Conservation (phyloP, 1,140 invertebrate genomes). For the Eumaeus atala region DNA sequence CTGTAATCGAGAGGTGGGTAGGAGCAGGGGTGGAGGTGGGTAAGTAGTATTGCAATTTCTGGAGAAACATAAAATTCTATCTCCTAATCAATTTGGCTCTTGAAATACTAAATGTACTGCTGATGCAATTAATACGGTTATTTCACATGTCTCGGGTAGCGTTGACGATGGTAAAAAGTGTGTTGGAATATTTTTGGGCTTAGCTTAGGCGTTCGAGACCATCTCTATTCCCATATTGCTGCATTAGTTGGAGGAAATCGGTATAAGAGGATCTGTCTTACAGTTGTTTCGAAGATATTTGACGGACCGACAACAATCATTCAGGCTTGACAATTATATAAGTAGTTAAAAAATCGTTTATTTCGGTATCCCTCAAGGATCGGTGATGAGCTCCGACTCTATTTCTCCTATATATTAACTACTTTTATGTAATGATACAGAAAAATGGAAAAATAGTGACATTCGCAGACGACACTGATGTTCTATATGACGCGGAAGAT, state of each 20-base stretch:
- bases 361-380: constrained; percentile 12
- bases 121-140: constrained; percentile 18
- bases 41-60: constrained; percentile 1
- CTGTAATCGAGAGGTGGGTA: no score
- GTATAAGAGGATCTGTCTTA: constrained; percentile 8
- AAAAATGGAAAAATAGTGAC: constrained; percentile 14
- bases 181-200: constrained; percentile 13
- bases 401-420: constrained; percentile 19
- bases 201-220: constrained; percentile 24
- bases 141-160: constrained; percentile 9
- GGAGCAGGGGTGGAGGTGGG: no score
- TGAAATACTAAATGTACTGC: constrained; percentile 12
- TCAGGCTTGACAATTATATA: constrained; percentile 12
- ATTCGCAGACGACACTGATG: constrained; percentile 24
- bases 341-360: constrained; percentile 16
- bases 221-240: constrained; percentile 15
- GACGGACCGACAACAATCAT: constrained; percentile 8
- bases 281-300: constrained; percentile 17
- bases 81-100: constrained; percentile 19
- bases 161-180: constrained; percentile 17
- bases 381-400: no score
- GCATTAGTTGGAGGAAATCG: constrained; percentile 17
- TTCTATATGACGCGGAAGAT: not conserved
- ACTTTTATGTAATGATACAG: constrained; percentile 14
- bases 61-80: constrained; percentile 19